These are phyloP conservation scores for Drosophila nasuta DNA, from an alignment of 1,140 invertebrate species.

Conservation along the genomic window DNA sequence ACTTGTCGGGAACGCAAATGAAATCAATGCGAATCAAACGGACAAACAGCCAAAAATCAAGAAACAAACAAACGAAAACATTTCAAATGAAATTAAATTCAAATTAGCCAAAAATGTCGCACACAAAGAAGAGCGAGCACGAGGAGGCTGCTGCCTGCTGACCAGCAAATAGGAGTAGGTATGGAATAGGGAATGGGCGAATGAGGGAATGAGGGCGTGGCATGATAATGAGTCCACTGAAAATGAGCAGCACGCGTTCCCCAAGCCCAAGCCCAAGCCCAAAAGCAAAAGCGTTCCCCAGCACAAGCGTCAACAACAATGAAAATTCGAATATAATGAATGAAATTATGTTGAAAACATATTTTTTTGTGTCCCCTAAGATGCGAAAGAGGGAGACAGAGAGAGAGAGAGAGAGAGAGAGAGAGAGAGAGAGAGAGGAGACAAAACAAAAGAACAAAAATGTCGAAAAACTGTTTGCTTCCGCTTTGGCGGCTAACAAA, in stretches of 20 bases:
- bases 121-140: neutral
- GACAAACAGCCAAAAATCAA: conserved; percentile 11
- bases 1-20: conserved; percentile 33
- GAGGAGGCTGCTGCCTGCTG: conserved; percentile 3
- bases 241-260: conserved; percentile 53
- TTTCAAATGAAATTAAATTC: conserved; percentile 76
- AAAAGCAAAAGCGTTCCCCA: conserved; percentile 2
- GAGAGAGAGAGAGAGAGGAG: neutral
- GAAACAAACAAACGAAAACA: conserved; percentile 50
- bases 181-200: neutral
- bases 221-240: conserved; percentile 51
- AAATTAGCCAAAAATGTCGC: conserved; percentile 68
- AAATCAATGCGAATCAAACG: conserved; percentile 39
- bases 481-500: conserved; percentile 37
- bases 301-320: conserved; percentile 39
- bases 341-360: conserved; percentile 75
- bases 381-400: neutral
- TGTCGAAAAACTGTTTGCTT: conserved; percentile 51
- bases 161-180: neutral
- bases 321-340: conserved; percentile 68
- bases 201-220: conserved; percentile 18
- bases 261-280: neutral
- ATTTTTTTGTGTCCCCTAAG: conserved; percentile 51
- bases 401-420: neutral
- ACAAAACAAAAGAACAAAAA: conserved; percentile 34